A percentile compares a stretch with the other conserved stretches of the same genome.
phyloP scores from a whole-genome alignment of 2,797 vertebrate genomes.

The Myiotriccus ornatus region DNA sequence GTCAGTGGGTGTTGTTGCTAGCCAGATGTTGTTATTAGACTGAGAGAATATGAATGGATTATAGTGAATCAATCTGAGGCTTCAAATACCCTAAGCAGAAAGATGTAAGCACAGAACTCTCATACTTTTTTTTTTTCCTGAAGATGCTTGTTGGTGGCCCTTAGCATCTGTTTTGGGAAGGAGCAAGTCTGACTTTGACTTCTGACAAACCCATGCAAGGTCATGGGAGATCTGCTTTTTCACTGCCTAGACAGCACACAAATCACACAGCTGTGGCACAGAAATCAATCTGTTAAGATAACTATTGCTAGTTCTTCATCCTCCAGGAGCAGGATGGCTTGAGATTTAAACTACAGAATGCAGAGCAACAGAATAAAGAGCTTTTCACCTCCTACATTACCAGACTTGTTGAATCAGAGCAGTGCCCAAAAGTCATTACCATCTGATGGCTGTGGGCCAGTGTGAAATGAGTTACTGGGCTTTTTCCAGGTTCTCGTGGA shows the following conservation, averaged over 20 bases:
- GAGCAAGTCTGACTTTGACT: background rate
- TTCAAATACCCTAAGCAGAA: background rate
- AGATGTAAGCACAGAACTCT: background rate
- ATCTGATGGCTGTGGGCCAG: background rate
- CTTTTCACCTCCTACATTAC: slow-evolving; percentile 27
- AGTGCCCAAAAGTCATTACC: slow-evolving; percentile 22
- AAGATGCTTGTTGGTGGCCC: background rate
- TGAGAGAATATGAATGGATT: background rate
- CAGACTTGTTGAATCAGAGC: slow-evolving; percentile 1
- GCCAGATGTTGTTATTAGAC: background rate
- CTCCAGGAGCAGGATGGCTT: background rate
- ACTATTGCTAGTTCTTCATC: slow-evolving; percentile 11
- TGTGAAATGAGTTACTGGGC: slow-evolving; percentile 37
- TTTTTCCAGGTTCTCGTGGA: slow-evolving; percentile 38
- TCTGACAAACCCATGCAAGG: background rate
- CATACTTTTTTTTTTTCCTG: background rate
- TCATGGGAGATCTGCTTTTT: background rate
- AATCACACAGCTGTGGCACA: background rate
- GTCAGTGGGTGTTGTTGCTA: background rate
- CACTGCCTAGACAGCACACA: background rate
- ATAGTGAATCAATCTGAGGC: background rate
- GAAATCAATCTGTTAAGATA: background rate
- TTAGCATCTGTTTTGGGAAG: background rate
- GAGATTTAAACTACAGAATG: background rate
- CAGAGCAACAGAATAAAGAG: background rate